Conservation (phyloP, 2,888 invertebrate genomes). For the Neuroscelio doddi region DNA sequence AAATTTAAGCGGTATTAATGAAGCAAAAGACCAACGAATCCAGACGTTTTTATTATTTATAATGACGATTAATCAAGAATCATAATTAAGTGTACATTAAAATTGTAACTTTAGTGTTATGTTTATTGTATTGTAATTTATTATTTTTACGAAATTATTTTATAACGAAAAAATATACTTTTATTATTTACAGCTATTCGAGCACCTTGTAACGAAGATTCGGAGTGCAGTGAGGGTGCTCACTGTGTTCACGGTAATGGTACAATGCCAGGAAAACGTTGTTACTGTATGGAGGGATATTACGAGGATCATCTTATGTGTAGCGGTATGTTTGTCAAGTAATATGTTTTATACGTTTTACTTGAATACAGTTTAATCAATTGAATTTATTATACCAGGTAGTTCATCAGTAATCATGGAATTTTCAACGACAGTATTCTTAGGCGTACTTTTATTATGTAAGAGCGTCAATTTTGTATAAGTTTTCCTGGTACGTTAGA, state of each 20-base stretch:
- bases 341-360: no score
- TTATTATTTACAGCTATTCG: conserved; percentile 73
- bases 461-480: conserved; percentile 17
- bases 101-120: no score
- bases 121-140: neutral
- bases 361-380: no score
- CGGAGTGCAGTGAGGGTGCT: conserved; percentile 79
- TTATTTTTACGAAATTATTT: neutral
- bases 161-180: conserved; percentile 1
- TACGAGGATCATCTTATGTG: conserved; percentile 78
- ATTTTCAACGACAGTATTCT: conserved; percentile 22
- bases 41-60: no score
- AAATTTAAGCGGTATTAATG: no score
- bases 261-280: conserved; percentile 58
- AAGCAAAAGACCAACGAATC: no score
- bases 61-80: no score
- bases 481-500: neutral
- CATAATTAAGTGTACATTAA: no score
- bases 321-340: conserved; percentile 73
- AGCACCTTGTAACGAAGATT: conserved; percentile 76
- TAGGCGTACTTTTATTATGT: conserved; percentile 19
- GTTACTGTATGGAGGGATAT: conserved; percentile 74
- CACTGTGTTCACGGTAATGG: conserved; percentile 73
- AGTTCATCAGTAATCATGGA: conserved; percentile 11
- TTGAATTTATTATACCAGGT: conserved; percentile 13